These are phyloP conservation scores for Trypoxylon attenuatum DNA, from an alignment of 2,888 invertebrate species.

Conservation along the genomic window DNA sequence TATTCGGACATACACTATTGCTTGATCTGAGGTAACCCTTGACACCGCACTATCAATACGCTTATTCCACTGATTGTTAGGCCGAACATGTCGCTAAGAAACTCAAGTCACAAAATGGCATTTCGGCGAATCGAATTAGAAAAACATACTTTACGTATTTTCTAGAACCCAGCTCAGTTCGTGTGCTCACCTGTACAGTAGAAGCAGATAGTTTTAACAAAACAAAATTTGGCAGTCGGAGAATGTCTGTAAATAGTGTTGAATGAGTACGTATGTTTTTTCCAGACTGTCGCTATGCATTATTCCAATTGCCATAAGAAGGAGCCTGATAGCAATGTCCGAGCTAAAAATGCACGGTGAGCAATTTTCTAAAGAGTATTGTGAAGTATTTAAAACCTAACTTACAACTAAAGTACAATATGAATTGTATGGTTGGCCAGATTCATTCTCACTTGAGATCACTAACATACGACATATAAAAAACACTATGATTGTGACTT, in stretches of 20 bases:
- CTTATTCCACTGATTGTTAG: constrained; percentile 40
- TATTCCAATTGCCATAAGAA: no score
- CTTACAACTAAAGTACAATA: not conserved
- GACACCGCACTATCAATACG: constrained; percentile 46
- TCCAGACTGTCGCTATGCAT: no score
- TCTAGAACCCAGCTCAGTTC: not conserved
- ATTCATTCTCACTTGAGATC: constrained; percentile 2
- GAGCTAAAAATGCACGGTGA: not conserved
- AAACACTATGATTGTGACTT: not conserved
- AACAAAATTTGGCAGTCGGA: constrained; percentile 33
- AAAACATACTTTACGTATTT: no score
- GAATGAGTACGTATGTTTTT: no score
- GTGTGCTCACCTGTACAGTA: not conserved
- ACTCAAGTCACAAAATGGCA: no score
- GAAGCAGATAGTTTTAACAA: not conserved
- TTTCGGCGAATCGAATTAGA: no score
- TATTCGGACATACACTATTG: constrained; percentile 60
- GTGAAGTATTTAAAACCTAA: not conserved
- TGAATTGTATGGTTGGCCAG: not conserved
- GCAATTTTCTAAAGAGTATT: not conserved
- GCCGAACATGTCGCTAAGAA: constrained; percentile 39
- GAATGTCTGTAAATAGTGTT: constrained; percentile 1
- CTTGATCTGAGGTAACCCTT: constrained; percentile 61
- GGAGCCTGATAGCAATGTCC: not conserved
- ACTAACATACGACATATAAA: constrained; percentile 2